These are phyloP conservation scores for Aromia moschata DNA, from an alignment of 2,888 invertebrate genomes.

Conservation along the genomic window DNA sequence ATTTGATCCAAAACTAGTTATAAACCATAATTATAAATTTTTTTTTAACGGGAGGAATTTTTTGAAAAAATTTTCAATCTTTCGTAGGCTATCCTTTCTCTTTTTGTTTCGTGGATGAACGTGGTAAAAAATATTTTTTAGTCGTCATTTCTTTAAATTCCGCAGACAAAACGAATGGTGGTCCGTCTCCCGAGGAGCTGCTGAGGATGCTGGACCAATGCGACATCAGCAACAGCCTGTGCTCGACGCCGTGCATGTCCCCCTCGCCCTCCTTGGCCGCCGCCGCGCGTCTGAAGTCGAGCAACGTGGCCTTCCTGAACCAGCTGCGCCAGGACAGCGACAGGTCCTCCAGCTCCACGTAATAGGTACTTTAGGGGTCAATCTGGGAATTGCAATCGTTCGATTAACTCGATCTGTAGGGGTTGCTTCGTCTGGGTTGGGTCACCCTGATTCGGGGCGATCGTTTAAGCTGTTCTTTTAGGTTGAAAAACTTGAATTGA, in stretches of 20 bases:
- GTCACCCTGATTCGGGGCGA: too few species aligned
- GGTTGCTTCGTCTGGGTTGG: neutral
- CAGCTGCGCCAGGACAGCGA: conserved; percentile 60
- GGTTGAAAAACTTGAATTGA: too few species aligned
- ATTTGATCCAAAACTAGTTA: too few species aligned
- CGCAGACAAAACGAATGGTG: conserved; percentile 71
- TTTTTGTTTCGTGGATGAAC: too few species aligned
- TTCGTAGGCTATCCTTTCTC: too few species aligned
- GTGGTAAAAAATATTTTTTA: too few species aligned
- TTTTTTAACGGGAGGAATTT: too few species aligned
- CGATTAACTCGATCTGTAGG: neutral
- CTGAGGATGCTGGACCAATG: conserved; percentile 92
- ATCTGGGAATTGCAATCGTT: neutral
- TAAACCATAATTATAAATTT: too few species aligned
- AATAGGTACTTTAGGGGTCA: conserved; percentile 11
- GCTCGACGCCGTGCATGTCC: conserved; percentile 82
- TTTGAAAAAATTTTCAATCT: too few species aligned
- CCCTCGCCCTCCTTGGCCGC: conserved; percentile 72
- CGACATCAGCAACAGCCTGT: conserved; percentile 84
- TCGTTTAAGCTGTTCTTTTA: too few species aligned
- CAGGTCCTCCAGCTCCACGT: conserved; percentile 39
- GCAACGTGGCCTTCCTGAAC: conserved; percentile 72
- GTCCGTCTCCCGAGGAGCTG: conserved; percentile 92
- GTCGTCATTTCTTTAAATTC: neutral
- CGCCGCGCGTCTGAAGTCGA: conserved; percentile 68